These are phyloP conservation scores for Charadrius vociferus DNA, from an alignment of 2,113 vertebrate species.

Conservation along the genomic window DNA sequence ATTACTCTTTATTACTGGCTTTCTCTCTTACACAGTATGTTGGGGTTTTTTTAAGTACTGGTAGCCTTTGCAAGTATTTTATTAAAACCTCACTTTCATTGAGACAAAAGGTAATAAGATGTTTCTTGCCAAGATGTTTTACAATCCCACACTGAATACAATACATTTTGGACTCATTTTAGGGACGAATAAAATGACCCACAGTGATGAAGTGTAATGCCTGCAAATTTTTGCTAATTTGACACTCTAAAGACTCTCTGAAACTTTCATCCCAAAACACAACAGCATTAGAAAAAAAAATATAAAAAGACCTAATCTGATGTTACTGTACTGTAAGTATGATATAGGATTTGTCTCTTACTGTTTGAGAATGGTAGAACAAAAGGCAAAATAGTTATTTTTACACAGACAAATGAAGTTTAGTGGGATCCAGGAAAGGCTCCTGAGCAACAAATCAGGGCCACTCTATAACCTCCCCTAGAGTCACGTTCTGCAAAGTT, in stretches of 20 bases:
- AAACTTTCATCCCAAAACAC: not conserved
- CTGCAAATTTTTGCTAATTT: not conserved
- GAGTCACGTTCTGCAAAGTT: not conserved
- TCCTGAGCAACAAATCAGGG: not conserved
- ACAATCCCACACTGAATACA: not conserved
- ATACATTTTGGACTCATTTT: not conserved
- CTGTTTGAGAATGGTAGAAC: not conserved
- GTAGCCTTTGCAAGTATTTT: not conserved
- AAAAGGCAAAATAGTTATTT: not conserved
- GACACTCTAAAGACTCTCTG: not conserved
- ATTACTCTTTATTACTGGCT: not conserved
- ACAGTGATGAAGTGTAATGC: not conserved
- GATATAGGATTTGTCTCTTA: not conserved
- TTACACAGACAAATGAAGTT: not conserved
- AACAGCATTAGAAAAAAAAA: not conserved
- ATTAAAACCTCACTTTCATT: not conserved
- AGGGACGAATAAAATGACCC: not conserved
- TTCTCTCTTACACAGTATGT: not conserved
- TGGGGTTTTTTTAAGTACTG: not conserved
- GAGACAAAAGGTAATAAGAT: not conserved
- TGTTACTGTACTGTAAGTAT: not conserved
- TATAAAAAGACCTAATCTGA: not conserved
- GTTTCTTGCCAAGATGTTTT: not conserved
- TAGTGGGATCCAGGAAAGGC: not conserved
- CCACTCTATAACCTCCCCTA: not conserved